Evolutionary conservation across 2,888 invertebrate species (phyloP).

Genomic region (Cryptophagus acutangulus): DNA sequence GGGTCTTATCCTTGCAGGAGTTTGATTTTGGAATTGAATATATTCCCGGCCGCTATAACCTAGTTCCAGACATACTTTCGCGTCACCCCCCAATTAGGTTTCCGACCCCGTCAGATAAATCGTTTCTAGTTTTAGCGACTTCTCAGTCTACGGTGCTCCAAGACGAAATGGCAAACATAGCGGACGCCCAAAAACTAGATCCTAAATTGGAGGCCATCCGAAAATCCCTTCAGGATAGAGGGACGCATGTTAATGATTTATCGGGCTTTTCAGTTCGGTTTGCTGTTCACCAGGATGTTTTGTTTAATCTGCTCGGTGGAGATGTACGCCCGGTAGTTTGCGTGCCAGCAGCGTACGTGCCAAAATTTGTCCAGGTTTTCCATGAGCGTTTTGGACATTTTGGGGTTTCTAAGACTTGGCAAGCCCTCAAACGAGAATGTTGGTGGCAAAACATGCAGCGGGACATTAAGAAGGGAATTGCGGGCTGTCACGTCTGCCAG

Average conservation of each 20-base stretch:
- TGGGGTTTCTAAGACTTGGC: conserved; percentile 2
- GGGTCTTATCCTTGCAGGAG: conserved; percentile 26
- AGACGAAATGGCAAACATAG: no score
- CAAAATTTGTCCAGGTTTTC: background rate
- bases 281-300: background rate
- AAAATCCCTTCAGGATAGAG: no score
- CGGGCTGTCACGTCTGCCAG: conserved; percentile 1
- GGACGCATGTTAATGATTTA: background rate
- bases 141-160: background rate
- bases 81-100: conserved; percentile 17
- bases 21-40: conserved; percentile 24
- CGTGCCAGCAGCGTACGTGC: background rate
- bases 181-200: no score
- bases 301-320: background rate
- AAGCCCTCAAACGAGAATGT: background rate
- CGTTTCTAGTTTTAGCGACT: no score
- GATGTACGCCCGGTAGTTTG: background rate
- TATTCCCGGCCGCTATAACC: conserved; percentile 25
- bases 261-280: background rate
- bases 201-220: no score
- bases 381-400: conserved; percentile 1
- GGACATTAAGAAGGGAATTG: background rate
- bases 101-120: conserved; percentile 15
- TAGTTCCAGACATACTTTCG: conserved; percentile 29
- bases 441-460: conserved; percentile 5